Base-by-base conservation (phyloP, 2,888 invertebrate species). In the Leptogaster cylindrica region DNA sequence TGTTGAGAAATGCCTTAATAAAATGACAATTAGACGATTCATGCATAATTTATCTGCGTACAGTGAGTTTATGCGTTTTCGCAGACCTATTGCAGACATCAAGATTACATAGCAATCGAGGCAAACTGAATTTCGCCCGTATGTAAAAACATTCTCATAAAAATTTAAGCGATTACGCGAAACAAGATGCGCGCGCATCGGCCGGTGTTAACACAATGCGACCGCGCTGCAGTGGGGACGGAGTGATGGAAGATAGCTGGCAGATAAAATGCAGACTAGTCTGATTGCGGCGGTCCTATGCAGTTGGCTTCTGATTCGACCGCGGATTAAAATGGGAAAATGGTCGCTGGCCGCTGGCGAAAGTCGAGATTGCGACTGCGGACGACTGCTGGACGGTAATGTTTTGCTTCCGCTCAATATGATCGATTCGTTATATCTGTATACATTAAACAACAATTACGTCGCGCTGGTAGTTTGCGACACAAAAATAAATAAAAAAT, bases 371-470 rank as follows among this genome's bases (percentile, higher is more conserved):
- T n/a, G n/a, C n/a, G 16, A 25, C 58, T 12, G 39, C 58, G 36
- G 10, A 58, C 58, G 39, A 41, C 58, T 41, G 58, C 58, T 41
- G 58, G 39, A 58, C 58, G 39, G 58, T 58, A 58, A 58, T 58
- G 58, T 41, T 58, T 41, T 39, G 58, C 58, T 58, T 58, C 58
- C 58, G 58, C 41, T 58, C 39, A 23, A 23, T 14, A 41, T 39
- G 41, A 58, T 58, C 58, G 36, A 58, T 36, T 36, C 58, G 36
- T 58, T 39, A 58, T 39, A 36, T 58, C 36, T 58, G 39, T 58
- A 58, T 52, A 52, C 33, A 52, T 52, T 52, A 52, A n/a, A n/a
- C 20, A 31, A 52, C 33, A 52, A 52, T 52, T 52, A 52, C 18
- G 33, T 31, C 14, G 16, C n/a, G 7, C 31, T 18, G 52, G 16